phyloP scores from a whole-genome alignment of 2,797 vertebrate genomes.

The Siniperca undulata region DNA sequence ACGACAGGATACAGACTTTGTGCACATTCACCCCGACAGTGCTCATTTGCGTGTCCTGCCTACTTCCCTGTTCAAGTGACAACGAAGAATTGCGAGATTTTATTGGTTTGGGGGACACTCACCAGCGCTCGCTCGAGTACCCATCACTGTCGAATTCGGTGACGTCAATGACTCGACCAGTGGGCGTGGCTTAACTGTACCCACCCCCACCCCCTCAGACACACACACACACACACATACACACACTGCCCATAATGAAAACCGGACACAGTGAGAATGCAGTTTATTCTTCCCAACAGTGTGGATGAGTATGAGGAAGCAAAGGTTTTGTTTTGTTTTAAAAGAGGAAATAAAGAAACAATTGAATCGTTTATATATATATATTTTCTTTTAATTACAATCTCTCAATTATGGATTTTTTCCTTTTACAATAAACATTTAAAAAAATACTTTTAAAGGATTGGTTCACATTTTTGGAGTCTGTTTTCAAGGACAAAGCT shows the following conservation, averaged over 20 bases:
- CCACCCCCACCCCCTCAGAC: no score
- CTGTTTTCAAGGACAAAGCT: not conserved
- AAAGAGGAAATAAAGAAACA: not conserved
- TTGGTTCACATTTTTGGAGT: not conserved
- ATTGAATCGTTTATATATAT: not conserved
- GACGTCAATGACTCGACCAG: slow-evolving; percentile 42
- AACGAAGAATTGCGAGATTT: slow-evolving; percentile 67
- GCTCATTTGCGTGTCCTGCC: slow-evolving; percentile 51
- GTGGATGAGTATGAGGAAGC: not conserved
- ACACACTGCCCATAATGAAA: not conserved
- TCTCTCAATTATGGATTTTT: not conserved
- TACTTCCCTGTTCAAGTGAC: slow-evolving; percentile 78
- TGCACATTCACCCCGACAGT: not conserved
- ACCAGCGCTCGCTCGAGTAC: slow-evolving; percentile 84
- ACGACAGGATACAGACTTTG: slow-evolving; percentile 5
- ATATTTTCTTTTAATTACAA: not conserved
- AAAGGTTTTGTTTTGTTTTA: not conserved
- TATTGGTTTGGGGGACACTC: slow-evolving; percentile 85
- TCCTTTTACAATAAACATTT: not conserved
- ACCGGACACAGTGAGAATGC: not conserved
- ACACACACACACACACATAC: no score
- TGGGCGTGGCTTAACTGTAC: slow-evolving; percentile 53
- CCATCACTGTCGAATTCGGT: slow-evolving; percentile 71
- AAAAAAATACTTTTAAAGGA: not conserved
- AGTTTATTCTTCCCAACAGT: not conserved